A percentile compares a stretch with the other conserved stretches of the same genome.
Conservation (phyloP, 2,113 vertebrate species). For the Orcinus orca region DNA sequence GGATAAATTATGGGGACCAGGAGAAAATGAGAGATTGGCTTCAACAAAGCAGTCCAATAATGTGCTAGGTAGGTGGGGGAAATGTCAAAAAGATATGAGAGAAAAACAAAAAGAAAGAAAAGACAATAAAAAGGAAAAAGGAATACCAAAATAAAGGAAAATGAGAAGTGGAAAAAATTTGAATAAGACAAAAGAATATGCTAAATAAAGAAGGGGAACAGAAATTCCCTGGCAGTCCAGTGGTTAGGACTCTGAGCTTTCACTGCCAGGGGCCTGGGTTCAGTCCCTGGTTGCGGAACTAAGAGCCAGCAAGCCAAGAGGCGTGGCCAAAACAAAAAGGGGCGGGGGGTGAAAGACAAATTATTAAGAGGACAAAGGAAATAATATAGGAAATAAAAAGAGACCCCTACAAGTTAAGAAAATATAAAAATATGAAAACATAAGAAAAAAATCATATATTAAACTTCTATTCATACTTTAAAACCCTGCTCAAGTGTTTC, state of each 20-base stretch:
- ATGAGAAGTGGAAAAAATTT: neutral
- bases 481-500: neutral
- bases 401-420: neutral
- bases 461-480: neutral
- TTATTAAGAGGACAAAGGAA: neutral
- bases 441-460: neutral
- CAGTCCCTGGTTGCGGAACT: neutral
- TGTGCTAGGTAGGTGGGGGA: neutral
- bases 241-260: neutral
- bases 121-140: neutral
- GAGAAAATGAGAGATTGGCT: neutral
- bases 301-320: neutral
- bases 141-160: neutral
- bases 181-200: neutral
- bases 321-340: neutral
- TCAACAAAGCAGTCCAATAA: neutral
- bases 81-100: neutral
- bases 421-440: slow-evolving; percentile 21
- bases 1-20: neutral
- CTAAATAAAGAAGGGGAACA: neutral
- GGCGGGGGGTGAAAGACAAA: neutral
- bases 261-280: neutral
- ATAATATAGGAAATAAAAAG: neutral
- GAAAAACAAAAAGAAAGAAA: neutral
- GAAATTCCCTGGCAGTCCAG: neutral